Evolutionary conservation across 2,113 vertebrate genomes (phyloP), one percentile per base, ranked within the genome.

Genomic region (Macaca mulatta): DNA sequence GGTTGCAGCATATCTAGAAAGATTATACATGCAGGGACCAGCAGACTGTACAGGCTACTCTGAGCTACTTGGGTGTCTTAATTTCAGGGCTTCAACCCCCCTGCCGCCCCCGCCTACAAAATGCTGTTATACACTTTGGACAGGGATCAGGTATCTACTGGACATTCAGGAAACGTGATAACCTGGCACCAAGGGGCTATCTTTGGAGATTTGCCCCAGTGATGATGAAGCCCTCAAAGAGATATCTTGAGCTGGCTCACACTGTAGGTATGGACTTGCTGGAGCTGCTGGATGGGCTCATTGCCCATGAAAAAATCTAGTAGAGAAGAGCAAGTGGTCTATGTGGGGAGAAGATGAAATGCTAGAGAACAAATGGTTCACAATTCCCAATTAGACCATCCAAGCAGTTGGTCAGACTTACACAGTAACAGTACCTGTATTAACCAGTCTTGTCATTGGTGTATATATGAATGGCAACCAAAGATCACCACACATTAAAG

Each of bases 71-170:
- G 16, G 55, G 27, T 40, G 20, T 3, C 2, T 61, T 87, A 8
- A 45, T 45, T 57, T 88, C 27, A 10, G 75, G 70, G 59, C 18
- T 88, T 74, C 77, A 50, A 8, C 52, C 10, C 57, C 3, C 32
- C 67, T 35, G 8, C 61, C 52, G 8, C 50, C 3, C 32, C 67
- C 38, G 10, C 61, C 8, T 23, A 32, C 38, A 64, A 91, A 61
- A 78, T 20, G 12, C 45, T 55, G 16, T 27, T 43, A 11, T 20
- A 23, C 17, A 52, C 48, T 48, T 87, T 48, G 25, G 35, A 9
- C 9, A 4, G 6, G 22, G 22, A 2, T 18, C 13, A 9, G 5
- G 20, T 72, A 1, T 5, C 52, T 52, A 1, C 22, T 45, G 30
- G 77, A 59, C n/a, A 9, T 3, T 57, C 48, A 50, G 48, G 40